Evolutionary conservation across 1,140 invertebrate genomes (phyloP).

Genomic region (Caenorhabditis latens): DNA sequence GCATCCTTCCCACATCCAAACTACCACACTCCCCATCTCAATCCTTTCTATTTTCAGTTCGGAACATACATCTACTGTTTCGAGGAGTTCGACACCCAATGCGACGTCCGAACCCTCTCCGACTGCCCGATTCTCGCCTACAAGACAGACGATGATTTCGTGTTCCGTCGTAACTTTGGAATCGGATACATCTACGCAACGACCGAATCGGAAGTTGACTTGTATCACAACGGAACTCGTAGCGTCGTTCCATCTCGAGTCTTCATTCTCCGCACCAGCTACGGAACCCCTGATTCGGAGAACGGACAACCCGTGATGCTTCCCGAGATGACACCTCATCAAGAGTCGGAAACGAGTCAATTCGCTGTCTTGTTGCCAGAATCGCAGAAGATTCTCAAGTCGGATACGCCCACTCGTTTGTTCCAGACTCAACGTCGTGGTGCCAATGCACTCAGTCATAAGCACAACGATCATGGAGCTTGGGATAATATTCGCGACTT

Average conservation of each 20-base stretch:
- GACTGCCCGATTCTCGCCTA: conserved; percentile 58
- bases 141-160: conserved; percentile 42
- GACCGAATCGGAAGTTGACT: conserved; percentile 22
- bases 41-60: conserved; percentile 53
- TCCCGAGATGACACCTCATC: conserved; percentile 42
- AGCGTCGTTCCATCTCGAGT: background rate
- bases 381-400: conserved; percentile 23
- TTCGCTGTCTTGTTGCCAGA: conserved; percentile 28
- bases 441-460: conserved; percentile 20
- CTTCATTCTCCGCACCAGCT: conserved; percentile 22
- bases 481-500: conserved; percentile 24
- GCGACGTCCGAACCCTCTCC: conserved; percentile 56
- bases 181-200: conserved; percentile 32
- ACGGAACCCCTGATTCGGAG: background rate
- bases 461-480: conserved; percentile 17
- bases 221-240: conserved; percentile 5
- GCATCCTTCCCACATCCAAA: background rate
- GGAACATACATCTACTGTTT: conserved; percentile 63
- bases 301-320: conserved; percentile 1
- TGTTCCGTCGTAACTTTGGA: conserved; percentile 27
- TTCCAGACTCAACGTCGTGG: conserved; percentile 11
- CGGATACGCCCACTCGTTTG: background rate
- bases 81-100: conserved; percentile 17
- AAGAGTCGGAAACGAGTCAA: conserved; percentile 23
- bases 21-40: background rate